phyloP scores from a whole-genome alignment of 2,888 invertebrate species.

The Agrochola macilenta region DNA sequence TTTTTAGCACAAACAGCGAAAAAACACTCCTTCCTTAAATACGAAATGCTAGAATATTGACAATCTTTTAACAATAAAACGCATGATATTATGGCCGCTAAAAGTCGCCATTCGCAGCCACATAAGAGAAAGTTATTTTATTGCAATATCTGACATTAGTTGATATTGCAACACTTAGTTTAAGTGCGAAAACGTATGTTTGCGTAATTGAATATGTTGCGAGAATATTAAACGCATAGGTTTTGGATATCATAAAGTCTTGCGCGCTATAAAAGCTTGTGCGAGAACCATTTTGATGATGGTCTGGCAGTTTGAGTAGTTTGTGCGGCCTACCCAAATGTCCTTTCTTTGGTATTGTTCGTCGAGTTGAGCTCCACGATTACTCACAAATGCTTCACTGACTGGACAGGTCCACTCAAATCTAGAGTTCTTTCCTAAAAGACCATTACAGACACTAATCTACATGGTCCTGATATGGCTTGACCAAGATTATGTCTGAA shows the following conservation, averaged over 20 bases:
- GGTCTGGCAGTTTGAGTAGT: no score
- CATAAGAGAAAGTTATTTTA: constrained; percentile 30
- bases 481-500: no score
- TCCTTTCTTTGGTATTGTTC: no score
- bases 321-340: no score
- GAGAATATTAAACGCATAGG: constrained; percentile 1
- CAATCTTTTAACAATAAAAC: constrained; percentile 2
- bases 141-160: constrained; percentile 35
- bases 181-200: constrained; percentile 24
- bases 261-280: neutral
- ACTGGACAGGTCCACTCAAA: no score
- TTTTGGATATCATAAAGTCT: neutral
- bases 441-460: no score
- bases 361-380: no score
- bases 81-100: no score
- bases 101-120: constrained; percentile 14
- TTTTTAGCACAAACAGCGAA: no score
- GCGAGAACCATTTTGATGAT: neutral
- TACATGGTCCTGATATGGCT: no score
- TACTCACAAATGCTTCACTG: no score
- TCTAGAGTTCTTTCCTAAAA: no score
- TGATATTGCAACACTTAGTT: constrained; percentile 38
- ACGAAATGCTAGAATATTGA: neutral
- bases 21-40: neutral
- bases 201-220: constrained; percentile 27